These are phyloP conservation scores for Drosophila birchii DNA, from an alignment of 2,888 invertebrate species.

Conservation along the genomic window DNA sequence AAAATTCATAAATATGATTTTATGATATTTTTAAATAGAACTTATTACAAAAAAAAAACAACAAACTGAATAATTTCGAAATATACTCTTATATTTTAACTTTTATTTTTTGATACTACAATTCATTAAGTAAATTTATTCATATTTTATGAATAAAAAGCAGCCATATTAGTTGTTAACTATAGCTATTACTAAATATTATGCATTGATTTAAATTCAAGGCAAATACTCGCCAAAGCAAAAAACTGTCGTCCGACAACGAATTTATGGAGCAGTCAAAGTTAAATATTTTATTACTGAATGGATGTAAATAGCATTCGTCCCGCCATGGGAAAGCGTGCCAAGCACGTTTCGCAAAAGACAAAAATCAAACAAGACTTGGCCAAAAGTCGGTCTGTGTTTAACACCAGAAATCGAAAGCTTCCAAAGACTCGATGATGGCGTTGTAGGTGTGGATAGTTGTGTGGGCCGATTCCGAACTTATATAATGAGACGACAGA, in stretches of 20 bases:
- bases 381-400: slow-evolving; percentile 29
- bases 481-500: slow-evolving; percentile 43
- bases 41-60: too few species aligned
- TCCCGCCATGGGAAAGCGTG: slow-evolving; percentile 58
- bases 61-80: not conserved
- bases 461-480: slow-evolving; percentile 24
- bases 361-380: slow-evolving; percentile 41
- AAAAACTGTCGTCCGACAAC: slow-evolving; percentile 15
- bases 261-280: slow-evolving; percentile 40
- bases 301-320: slow-evolving; percentile 27
- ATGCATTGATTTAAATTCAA: slow-evolving; percentile 29
- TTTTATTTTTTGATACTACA: not conserved
- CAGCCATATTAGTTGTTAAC: not conserved
- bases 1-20: too few species aligned
- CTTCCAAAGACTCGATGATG: slow-evolving; percentile 14
- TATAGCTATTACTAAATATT: slow-evolving; percentile 27
- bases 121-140: not conserved
- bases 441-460: slow-evolving; percentile 44
- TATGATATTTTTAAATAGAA: too few species aligned
- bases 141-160: not conserved
- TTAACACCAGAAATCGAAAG: slow-evolving; percentile 46
- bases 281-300: slow-evolving; percentile 41
- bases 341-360: slow-evolving; percentile 72
- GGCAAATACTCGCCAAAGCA: slow-evolving; percentile 23
- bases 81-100: too few species aligned